phyloP scores from a whole-genome alignment of 2,888 invertebrate species.

The Anticlea derivata region DNA sequence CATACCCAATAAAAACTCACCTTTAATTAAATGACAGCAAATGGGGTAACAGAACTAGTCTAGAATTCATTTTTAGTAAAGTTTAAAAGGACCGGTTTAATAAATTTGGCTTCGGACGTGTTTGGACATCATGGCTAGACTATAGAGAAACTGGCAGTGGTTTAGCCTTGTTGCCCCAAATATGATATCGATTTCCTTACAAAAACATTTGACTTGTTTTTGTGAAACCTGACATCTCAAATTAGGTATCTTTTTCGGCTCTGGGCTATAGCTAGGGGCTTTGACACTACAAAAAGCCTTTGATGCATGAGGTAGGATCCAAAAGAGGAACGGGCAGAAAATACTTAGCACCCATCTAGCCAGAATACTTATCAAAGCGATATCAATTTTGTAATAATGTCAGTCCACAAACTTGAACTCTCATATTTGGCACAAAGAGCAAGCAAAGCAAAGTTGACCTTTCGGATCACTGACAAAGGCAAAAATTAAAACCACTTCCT shows the following conservation, averaged over 20 bases:
- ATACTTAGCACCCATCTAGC: too few relatives aligned
- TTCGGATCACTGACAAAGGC: constrained; percentile 21
- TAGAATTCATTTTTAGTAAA: constrained; percentile 17
- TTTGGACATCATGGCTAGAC: constrained; percentile 33
- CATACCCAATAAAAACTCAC: background rate
- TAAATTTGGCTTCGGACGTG: too few relatives aligned
- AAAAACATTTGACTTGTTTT: constrained; percentile 18
- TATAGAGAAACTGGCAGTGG: constrained; percentile 32
- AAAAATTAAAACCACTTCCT: constrained; percentile 31
- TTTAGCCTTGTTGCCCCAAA: constrained; percentile 43
- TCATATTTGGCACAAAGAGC: constrained; percentile 7
- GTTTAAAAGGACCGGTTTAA: constrained; percentile 31
- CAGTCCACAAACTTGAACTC: background rate
- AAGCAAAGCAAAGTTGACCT: constrained; percentile 8
- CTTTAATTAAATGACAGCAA: background rate
- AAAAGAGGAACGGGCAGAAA: too few relatives aligned
- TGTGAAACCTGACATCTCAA: background rate
- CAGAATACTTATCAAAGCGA: too few relatives aligned
- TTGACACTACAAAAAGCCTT: too few relatives aligned
- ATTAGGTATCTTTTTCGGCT: too few relatives aligned
- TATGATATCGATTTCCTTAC: constrained; percentile 43
- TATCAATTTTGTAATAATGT: too few relatives aligned
- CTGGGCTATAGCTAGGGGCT: too few relatives aligned
- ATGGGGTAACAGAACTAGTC: background rate
- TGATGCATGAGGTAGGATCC: too few relatives aligned